phyloP scores from a whole-genome alignment of 2,797 vertebrate species.

The Pipistrellus nathusii region DNA sequence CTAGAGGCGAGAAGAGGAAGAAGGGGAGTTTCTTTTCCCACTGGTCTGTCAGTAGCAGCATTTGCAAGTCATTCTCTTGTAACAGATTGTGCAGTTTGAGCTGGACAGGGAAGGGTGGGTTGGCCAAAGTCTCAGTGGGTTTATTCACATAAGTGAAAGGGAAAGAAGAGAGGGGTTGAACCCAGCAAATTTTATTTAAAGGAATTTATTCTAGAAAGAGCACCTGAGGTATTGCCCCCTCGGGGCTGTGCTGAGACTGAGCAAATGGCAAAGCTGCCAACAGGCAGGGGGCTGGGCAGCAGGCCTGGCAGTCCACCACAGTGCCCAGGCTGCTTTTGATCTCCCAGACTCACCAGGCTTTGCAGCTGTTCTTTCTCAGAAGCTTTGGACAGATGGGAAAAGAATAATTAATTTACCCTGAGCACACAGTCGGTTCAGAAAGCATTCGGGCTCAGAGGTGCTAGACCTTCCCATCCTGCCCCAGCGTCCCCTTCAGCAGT shows the following conservation, averaged over 20 bases:
- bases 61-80: background rate
- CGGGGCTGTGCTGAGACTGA: background rate
- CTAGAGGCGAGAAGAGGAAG: background rate
- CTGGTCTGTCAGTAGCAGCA: background rate
- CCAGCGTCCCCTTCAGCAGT: background rate
- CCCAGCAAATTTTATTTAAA: background rate
- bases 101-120: background rate
- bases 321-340: conserved; percentile 14
- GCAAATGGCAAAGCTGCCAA: background rate
- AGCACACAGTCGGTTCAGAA: background rate
- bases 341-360: conserved; percentile 21
- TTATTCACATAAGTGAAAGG: background rate
- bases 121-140: background rate
- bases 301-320: background rate
- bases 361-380: conserved; percentile 26
- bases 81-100: background rate
- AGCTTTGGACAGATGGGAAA: background rate
- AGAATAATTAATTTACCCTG: conserved; percentile 11
- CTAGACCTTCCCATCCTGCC: background rate
- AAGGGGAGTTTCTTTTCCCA: background rate
- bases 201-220: background rate
- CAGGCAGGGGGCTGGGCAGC: background rate
- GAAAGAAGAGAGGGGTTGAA: background rate
- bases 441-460: background rate
- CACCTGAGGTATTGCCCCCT: background rate